Conservation (phyloP, 35 echinoderm and acorn worm genomes). For the Eucidaris tribuloides region DNA sequence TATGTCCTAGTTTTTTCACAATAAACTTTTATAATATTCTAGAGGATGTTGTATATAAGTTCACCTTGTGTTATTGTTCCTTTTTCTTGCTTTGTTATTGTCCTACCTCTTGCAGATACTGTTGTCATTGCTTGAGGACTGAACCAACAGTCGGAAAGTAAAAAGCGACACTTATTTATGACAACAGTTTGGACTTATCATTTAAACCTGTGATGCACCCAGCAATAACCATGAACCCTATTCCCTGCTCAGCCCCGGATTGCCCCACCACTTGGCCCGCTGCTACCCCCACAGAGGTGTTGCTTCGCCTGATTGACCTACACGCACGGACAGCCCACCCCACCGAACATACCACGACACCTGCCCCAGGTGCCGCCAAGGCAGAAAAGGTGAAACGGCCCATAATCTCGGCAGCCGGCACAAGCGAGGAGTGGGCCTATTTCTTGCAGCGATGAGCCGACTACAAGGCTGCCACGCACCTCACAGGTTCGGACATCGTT, state of each 20-base stretch:
- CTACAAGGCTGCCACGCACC: conserved; percentile 56
- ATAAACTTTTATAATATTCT: too few relatives aligned
- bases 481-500: conserved; percentile 27
- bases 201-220: too few relatives aligned
- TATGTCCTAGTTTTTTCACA: too few relatives aligned
- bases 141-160: too few relatives aligned
- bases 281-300: conserved; percentile 1
- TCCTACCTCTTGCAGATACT: too few relatives aligned
- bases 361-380: conserved; percentile 30
- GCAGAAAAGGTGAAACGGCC: conserved; percentile 60
- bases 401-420: conserved; percentile 8
- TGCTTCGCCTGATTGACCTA: conserved; percentile 9
- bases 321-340: neutral
- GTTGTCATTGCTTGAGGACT: too few relatives aligned
- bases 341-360: neutral
- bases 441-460: conserved; percentile 36
- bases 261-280: neutral
- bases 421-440: conserved; percentile 57
- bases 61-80: too few relatives aligned
- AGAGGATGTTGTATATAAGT: too few relatives aligned
- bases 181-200: too few relatives aligned
- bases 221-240: neutral
- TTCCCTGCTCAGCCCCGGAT: neutral
- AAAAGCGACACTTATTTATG: too few relatives aligned
- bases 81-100: too few relatives aligned